Base-by-base conservation (phyloP, 2,888 invertebrate species). In the Conchocele bisecta region DNA sequence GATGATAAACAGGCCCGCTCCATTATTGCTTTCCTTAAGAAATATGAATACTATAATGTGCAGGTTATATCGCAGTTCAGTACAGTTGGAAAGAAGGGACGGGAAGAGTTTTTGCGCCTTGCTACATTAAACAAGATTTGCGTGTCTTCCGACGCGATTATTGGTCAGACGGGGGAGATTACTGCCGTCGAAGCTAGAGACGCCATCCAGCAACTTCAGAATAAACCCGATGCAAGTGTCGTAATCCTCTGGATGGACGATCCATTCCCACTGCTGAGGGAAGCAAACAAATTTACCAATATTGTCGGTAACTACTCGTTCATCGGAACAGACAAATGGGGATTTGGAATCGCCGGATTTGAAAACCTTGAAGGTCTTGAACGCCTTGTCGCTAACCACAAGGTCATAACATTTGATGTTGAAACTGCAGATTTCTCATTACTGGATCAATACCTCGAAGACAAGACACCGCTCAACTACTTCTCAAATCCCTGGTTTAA, bases 401-500 rank as follows among this genome's bases (percentile, higher is more conserved):
- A 67, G 2, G 80, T 84, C 0, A 77, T 88, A 20, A 83, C 87
- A 4, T 75, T 89, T 53, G 88, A 87, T 41, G 79, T 89, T 0
- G 89, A 89, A 64, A 88, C 89, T 1, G 88, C 90, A 3, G 89
- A 89, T 71, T 67, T 88, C 6, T 84, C 85, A 9, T 81, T 77
- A 1, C 85, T 88, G 48, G 89, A 90, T 60, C 24, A 50, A 11
- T 90, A 89, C 66, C 76, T 90, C n/a, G 85, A 86, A 54, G 60
- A 69, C 15, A 88, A 86, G 53, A 85, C 69, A 1, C 87, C 88
- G n/a, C 69, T 65, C 17, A 86, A 73, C 28, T 85, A 91, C 67
- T 69, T 66, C 0, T 69, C 81, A 13, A 91, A 92, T 69, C 91
- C 91, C 2, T 92, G 92, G 92, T 92, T 92, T 81, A 71, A 83